phyloP scores from a whole-genome alignment of 1,140 invertebrate species.

The Penaeus japonicus region DNA sequence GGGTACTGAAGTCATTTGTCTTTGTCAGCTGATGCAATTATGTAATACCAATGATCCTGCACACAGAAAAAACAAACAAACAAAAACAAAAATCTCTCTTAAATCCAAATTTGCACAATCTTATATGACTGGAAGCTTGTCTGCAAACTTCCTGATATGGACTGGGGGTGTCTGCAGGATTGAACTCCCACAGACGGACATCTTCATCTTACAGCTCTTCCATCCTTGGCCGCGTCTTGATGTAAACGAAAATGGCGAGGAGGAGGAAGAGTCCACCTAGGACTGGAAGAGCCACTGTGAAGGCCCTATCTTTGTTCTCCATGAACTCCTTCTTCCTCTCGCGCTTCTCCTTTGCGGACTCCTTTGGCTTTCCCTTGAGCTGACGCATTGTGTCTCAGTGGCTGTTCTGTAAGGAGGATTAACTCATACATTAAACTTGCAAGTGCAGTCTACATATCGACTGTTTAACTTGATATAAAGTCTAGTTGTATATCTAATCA shows the following conservation, averaged over 20 bases:
- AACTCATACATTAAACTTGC: too few species aligned
- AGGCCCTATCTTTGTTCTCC: slow-evolving; percentile 77
- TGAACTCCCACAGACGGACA: background rate
- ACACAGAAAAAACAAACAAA: too few species aligned
- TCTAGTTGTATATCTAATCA: too few species aligned
- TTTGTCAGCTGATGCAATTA: too few species aligned
- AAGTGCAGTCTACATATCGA: too few species aligned
- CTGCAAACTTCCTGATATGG: background rate
- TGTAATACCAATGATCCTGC: too few species aligned
- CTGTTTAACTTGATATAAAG: too few species aligned
- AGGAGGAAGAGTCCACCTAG: slow-evolving; percentile 74
- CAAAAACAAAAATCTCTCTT: too few species aligned
- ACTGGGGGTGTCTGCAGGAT: background rate
- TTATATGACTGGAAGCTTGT: too few species aligned
- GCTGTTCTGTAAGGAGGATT: background rate
- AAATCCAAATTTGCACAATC: too few species aligned
- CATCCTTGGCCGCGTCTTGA: slow-evolving; percentile 75
- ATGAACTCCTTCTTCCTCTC: slow-evolving; percentile 83
- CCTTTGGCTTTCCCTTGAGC: slow-evolving; percentile 81
- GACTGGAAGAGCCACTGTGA: slow-evolving; percentile 78
- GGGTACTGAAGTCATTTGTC: too few species aligned
- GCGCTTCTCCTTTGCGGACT: slow-evolving; percentile 82
- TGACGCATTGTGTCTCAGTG: slow-evolving; percentile 72
- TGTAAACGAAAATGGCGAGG: slow-evolving; percentile 79
- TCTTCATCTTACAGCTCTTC: slow-evolving; percentile 18